A percentile compares a stretch with the other conserved stretches of the same genome.
phyloP scores from a whole-genome alignment of 1,140 invertebrate species.

The Platorchestia sp. region DNA sequence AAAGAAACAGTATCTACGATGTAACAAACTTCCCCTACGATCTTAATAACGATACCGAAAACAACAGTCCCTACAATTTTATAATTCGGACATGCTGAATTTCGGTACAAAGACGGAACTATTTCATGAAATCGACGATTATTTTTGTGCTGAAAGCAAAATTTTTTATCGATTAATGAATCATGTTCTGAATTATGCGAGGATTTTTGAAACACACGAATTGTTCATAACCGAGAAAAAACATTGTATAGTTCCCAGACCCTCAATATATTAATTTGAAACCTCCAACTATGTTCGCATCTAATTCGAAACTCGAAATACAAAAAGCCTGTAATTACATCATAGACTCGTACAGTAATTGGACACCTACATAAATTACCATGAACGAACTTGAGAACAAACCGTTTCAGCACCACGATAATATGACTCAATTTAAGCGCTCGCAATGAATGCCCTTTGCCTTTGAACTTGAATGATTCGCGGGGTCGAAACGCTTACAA shows the following conservation, averaged over 20 bases:
- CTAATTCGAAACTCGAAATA: neutral
- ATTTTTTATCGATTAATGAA: neutral
- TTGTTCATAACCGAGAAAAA: neutral
- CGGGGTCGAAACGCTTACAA: neutral
- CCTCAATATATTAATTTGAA: neutral
- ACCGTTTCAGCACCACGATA: too few species aligned
- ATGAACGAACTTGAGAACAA: too few species aligned
- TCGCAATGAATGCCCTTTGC: too few species aligned
- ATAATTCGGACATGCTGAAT: neutral
- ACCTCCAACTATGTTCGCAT: neutral
- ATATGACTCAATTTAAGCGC: too few species aligned
- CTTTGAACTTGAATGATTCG: neutral
- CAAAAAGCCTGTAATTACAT: neutral
- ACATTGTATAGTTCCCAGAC: neutral
- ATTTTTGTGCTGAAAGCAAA: neutral
- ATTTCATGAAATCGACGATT: neutral
- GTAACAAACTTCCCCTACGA: neutral
- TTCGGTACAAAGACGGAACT: neutral
- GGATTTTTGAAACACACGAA: neutral
- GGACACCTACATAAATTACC: too few species aligned
- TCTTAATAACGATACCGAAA: neutral
- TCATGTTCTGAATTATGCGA: neutral
- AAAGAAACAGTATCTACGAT: too few species aligned
- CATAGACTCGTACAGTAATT: too few species aligned
- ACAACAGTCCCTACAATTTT: neutral